Conservation (phyloP, 2,113 vertebrate genomes). For the Bufo gargarizans region DNA sequence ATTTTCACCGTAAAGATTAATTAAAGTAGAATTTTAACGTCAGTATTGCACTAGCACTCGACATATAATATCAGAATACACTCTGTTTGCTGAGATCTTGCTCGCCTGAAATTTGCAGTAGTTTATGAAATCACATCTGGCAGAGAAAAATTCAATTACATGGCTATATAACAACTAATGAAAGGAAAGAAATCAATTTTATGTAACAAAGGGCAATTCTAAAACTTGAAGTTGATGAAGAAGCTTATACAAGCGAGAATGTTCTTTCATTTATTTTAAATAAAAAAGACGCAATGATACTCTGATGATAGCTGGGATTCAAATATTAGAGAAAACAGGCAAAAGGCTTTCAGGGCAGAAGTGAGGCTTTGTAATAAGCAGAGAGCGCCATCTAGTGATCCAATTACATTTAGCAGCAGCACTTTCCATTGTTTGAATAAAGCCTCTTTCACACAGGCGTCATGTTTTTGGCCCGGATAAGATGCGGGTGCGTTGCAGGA, state of each 20-base stretch:
- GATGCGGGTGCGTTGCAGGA: no score
- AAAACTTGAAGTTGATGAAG: conserved; percentile 43
- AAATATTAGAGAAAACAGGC: background rate
- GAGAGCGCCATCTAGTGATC: conserved; percentile 74
- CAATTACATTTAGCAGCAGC: background rate
- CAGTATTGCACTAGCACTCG: background rate
- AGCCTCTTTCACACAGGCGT: no score
- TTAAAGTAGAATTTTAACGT: background rate
- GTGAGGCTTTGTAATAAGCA: conserved; percentile 60
- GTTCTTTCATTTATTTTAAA: conserved; percentile 47
- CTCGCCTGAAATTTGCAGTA: conserved; percentile 12
- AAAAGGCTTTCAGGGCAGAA: background rate
- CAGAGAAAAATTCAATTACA: conserved; percentile 57
- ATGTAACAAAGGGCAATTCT: conserved; percentile 52
- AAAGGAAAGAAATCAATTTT: conserved; percentile 53
- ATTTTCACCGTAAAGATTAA: background rate
- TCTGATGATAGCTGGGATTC: background rate
- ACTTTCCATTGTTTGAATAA: background rate
- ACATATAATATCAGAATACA: background rate
- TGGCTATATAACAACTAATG: conserved; percentile 56
- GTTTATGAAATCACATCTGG: conserved; percentile 54
- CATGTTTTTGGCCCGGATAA: no score
- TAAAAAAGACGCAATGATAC: conserved; percentile 31
- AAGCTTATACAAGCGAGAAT: conserved; percentile 47
- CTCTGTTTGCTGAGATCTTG: background rate